These are phyloP conservation scores for Tolmerus cingulatus DNA, from an alignment of 2,888 invertebrate species.

Conservation along the genomic window DNA sequence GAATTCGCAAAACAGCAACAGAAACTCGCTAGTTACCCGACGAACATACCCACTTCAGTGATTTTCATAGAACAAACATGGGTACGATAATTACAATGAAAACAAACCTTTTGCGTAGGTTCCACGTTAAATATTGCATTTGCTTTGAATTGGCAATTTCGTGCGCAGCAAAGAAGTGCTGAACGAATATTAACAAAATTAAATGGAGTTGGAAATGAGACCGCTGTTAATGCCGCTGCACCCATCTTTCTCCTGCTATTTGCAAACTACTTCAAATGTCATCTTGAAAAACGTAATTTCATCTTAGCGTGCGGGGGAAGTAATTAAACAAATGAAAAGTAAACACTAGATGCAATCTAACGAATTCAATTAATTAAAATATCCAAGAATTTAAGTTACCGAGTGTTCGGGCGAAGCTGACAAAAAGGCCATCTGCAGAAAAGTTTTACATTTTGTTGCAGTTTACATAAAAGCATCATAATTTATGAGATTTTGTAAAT, in stretches of 20 bases:
- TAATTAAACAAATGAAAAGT: conserved; percentile 52
- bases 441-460: not conserved
- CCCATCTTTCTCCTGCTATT: conserved; percentile 50
- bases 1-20: too few relatives aligned
- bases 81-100: not conserved
- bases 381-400: not conserved
- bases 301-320: conserved; percentile 24
- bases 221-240: not conserved
- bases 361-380: conserved; percentile 43
- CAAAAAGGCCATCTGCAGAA: not conserved
- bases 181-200: not conserved
- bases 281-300: conserved; percentile 61
- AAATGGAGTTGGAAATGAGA: not conserved
- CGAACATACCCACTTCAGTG: not conserved
- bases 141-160: not conserved
- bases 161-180: not conserved
- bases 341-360: conserved; percentile 48
- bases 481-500: not conserved
- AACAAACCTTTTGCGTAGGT: not conserved
- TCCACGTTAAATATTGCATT: not conserved
- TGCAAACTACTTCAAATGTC: conserved; percentile 62
- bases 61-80: not conserved
- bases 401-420: not conserved
- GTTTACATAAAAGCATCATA: conserved; percentile 12
- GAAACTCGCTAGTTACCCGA: too few relatives aligned